Evolutionary conservation across 2,888 invertebrate species (phyloP).

Genomic region (Nezara viridula): DNA sequence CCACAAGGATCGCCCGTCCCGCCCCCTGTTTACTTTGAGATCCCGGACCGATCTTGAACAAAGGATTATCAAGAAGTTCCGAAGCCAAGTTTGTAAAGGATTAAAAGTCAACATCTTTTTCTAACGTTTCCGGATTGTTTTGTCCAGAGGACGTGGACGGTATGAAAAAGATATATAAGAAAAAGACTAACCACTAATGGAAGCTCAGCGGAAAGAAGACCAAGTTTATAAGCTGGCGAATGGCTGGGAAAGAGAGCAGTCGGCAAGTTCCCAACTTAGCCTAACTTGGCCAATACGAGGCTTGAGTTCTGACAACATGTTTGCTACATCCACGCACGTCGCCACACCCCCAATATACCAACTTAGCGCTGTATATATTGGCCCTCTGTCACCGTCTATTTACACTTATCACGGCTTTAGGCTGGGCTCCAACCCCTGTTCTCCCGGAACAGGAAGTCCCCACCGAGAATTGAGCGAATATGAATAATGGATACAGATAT

Average conservation of each 20-base stretch:
- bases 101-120: slow-evolving; percentile 17
- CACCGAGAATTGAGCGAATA: slow-evolving; percentile 22
- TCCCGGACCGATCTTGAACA: not conserved
- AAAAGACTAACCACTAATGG: slow-evolving; percentile 9
- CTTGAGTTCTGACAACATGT: slow-evolving; percentile 23
- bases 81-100: not conserved
- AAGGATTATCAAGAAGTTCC: not conserved
- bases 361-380: slow-evolving; percentile 47
- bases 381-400: slow-evolving; percentile 24
- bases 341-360: slow-evolving; percentile 19
- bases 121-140: slow-evolving; percentile 30
- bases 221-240: slow-evolving; percentile 36
- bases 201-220: slow-evolving; percentile 11
- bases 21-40: not conserved
- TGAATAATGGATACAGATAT: slow-evolving; percentile 42
- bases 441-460: slow-evolving; percentile 28
- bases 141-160: not conserved
- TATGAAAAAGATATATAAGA: slow-evolving; percentile 38
- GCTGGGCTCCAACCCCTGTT: not conserved
- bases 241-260: not conserved
- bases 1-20: not conserved
- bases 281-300: slow-evolving; percentile 27
- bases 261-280: slow-evolving; percentile 17
- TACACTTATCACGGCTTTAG: slow-evolving; percentile 14
- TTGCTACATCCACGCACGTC: slow-evolving; percentile 20